phyloP scores from a whole-genome alignment of 2,888 invertebrate genomes.

The Priocnemis perturbator region DNA sequence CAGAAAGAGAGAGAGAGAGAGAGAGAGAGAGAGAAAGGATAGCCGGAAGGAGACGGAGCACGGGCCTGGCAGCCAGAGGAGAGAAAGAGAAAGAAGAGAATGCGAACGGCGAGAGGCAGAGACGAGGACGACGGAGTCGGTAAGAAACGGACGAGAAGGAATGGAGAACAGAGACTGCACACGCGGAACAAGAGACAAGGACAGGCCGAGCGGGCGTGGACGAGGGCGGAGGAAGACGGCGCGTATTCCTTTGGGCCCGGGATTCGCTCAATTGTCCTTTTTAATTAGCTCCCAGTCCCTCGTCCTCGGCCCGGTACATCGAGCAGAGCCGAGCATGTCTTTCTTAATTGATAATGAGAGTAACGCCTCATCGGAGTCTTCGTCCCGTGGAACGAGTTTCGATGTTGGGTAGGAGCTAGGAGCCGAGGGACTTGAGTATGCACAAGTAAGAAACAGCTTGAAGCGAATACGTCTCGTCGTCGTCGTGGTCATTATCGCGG shows the following conservation, averaged over 20 bases:
- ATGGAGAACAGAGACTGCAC: not conserved
- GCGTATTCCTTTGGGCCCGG: slow-evolving; percentile 11
- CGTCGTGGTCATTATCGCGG: no score
- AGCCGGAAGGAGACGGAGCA: not conserved
- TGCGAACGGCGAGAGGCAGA: not conserved
- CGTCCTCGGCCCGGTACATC: slow-evolving; percentile 27
- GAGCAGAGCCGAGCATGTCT: slow-evolving; percentile 40
- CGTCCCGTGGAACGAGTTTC: slow-evolving; percentile 48
- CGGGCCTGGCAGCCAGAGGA: not conserved
- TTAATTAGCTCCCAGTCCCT: slow-evolving; percentile 54
- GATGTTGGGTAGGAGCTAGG: slow-evolving; percentile 18
- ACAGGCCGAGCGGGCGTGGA: slow-evolving; percentile 4
- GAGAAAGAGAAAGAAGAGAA: not conserved
- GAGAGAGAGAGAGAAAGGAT: not conserved
- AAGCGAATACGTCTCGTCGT: no score
- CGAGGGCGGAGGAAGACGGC: slow-evolving; percentile 10
- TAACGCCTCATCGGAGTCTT: slow-evolving; percentile 48
- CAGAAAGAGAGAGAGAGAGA: slow-evolving; percentile 7
- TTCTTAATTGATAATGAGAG: slow-evolving; percentile 62
- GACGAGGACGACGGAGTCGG: not conserved
- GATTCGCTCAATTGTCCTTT: slow-evolving; percentile 46
- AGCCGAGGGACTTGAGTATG: not conserved
- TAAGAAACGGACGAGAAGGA: not conserved
- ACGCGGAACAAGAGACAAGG: not conserved
- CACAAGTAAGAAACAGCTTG: not conserved